Evolutionary conservation across 2,888 invertebrate species (phyloP).

Genomic region (Rugalucina vietnamica): DNA sequence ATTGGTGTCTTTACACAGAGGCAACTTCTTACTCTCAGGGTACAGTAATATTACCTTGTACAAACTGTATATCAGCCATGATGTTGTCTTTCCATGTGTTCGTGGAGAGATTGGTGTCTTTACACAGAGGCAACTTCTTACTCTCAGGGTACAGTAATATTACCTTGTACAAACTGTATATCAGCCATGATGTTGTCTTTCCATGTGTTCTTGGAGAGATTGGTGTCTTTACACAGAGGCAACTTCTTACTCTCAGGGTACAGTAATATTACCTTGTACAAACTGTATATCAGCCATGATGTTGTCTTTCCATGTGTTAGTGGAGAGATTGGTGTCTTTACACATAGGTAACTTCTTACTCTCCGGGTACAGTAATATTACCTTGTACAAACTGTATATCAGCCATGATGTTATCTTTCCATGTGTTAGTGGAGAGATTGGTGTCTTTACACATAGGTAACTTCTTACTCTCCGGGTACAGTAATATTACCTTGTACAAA

Average conservation of each 20-base stretch:
- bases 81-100: slow-evolving; percentile 72
- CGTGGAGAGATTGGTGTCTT: slow-evolving; percentile 62
- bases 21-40: slow-evolving; percentile 23
- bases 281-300: slow-evolving; percentile 67
- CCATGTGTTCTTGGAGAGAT: slow-evolving; percentile 68
- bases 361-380: slow-evolving; percentile 11
- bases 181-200: slow-evolving; percentile 71
- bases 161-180: slow-evolving; percentile 69
- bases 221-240: slow-evolving; percentile 54
- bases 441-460: slow-evolving; percentile 52
- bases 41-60: slow-evolving; percentile 72
- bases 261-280: slow-evolving; percentile 70
- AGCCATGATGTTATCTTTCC: slow-evolving; percentile 71
- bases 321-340: slow-evolving; percentile 61
- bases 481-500: slow-evolving; percentile 64
- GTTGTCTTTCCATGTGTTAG: slow-evolving; percentile 71
- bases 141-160: slow-evolving; percentile 57
- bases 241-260: slow-evolving; percentile 43
- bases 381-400: slow-evolving; percentile 70
- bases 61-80: slow-evolving; percentile 66
- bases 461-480: background rate
- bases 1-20: slow-evolving; percentile 55
- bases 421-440: slow-evolving; percentile 64
- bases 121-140: slow-evolving; percentile 40
- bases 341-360: slow-evolving; percentile 27